Evolutionary conservation across 92 coral and sea anemone genomes (phyloP).

Genomic region (Phenganax subtilis): DNA sequence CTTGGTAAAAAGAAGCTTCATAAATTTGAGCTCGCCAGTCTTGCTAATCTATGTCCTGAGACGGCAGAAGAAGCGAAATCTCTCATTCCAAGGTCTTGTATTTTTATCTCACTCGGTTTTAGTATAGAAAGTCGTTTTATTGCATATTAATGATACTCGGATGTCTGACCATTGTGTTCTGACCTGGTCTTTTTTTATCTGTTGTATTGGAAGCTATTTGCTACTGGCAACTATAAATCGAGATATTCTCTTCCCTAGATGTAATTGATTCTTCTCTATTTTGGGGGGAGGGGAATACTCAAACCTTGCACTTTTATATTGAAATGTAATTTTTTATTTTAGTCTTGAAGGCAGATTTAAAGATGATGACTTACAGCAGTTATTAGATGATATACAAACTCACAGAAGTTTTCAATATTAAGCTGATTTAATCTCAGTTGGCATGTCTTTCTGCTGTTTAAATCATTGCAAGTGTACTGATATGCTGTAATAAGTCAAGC

Average conservation of each 20-base stretch:
- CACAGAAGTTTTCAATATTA: conserved; percentile 93
- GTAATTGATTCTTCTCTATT: neutral
- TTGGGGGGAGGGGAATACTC: neutral
- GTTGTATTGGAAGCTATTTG: too few relatives aligned
- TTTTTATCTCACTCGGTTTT: neutral
- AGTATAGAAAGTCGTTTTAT: neutral
- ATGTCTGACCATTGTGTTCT: neutral
- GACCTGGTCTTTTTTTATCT: neutral
- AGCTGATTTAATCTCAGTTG: neutral
- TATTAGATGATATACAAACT: conserved; percentile 91
- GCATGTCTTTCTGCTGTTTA: neutral
- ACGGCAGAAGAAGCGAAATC: conserved; percentile 98
- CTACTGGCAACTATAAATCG: too few relatives aligned
- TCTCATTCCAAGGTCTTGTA: conserved; percentile 76
- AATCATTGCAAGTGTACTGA: too few relatives aligned
- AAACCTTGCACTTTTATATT: too few relatives aligned
- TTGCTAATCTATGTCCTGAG: conserved; percentile 98
- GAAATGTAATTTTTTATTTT: neutral
- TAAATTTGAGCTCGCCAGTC: conserved; percentile 92
- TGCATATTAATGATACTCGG: neutral
- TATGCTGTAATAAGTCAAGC: too few relatives aligned
- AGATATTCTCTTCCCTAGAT: too few relatives aligned
- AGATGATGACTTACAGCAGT: conserved; percentile 91
- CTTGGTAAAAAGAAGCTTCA: conserved; percentile 93
- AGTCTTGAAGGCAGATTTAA: conserved; percentile 98